Evolutionary conservation across 2,888 invertebrate genomes (phyloP), one percentile per base, ranked within the genome.

Genomic region (Eristalinus sepulchralis): DNA sequence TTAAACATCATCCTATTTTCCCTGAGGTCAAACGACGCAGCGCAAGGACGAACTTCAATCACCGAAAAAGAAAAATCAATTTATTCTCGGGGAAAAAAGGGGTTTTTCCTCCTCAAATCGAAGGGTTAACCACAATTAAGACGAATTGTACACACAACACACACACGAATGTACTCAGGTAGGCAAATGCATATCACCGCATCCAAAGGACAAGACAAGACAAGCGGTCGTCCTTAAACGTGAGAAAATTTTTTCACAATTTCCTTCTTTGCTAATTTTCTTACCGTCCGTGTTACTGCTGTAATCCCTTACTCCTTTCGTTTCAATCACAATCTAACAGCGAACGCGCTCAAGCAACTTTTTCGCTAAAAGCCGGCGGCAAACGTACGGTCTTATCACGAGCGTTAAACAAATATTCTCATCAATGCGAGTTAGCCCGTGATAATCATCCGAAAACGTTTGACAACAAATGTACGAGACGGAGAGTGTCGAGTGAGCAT

Each of bases 91-190:
- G 22, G 13, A 75, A 79, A 70, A 80, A 64, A 0, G 17, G 10
- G 9, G 17, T 55, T 80, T 64, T 80, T 22, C 66, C 20, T 5
- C 24, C 72, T n/a, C 6, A 60, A 86, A 82, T 17, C 47, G 82
- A 79, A 71, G 86, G 83, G 73, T 83, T 79, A 75, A 70, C 62
- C 83, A 27, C 62, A 86, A 86, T 86, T 47, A 83, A 83, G 64
- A 47, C 20, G 55, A 83, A 86, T 83, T 86, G 83, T 71, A 34
- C 34, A 47, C 17, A 47, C 47, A 47, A 47, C 47, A 55, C n/a
- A 55, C 31, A 27, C 20, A 47, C 47, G n/a, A 17, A 47, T 17
- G 17, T 17, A 17, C 59, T 24, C 81, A 84, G 84, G 84, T 82
- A 84, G 62, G 71, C 33, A 57, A 80, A 80, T 76, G n/a, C n/a